Evolutionary conservation across 1,140 invertebrate species (phyloP).

Genomic region (Laupala kohalensis): DNA sequence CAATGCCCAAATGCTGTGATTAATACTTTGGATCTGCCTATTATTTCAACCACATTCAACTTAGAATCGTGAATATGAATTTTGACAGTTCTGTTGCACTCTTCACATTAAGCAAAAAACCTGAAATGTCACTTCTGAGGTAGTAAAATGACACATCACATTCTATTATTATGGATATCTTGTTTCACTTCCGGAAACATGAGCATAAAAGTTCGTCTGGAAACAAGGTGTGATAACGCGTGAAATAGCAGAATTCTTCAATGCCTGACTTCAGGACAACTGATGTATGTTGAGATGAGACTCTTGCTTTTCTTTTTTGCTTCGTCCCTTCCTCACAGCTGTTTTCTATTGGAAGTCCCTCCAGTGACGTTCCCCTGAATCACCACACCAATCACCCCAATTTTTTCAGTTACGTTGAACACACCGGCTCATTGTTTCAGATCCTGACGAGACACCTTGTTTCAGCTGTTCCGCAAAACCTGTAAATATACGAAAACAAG

Average conservation of each 20-base stretch:
- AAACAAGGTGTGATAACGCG: not conserved
- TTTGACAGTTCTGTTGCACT: not conserved
- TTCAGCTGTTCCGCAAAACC: not conserved
- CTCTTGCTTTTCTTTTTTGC: not conserved
- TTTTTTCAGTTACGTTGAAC: not conserved
- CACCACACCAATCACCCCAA: not conserved
- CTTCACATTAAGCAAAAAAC: not conserved
- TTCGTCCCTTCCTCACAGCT: slow-evolving; percentile 1
- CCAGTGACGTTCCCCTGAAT: slow-evolving; percentile 2
- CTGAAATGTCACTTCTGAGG: not conserved
- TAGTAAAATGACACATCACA: not conserved
- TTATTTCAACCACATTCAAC: not conserved
- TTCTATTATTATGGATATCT: not conserved
- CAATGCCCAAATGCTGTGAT: not conserved
- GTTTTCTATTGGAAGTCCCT: slow-evolving; percentile 10
- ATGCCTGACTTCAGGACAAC: not conserved
- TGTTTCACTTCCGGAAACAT: not conserved
- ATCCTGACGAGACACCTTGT: not conserved
- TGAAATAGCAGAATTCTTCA: not conserved
- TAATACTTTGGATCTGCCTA: not conserved
- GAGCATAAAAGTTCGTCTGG: not conserved
- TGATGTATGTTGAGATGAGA: not conserved
- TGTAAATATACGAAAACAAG: not conserved
- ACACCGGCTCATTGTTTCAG: slow-evolving; percentile 1
- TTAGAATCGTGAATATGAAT: not conserved